Evolutionary conservation across 2,113 vertebrate genomes (phyloP), one percentile per base, ranked within the genome.

Genomic region (Lamprologus callipterus): DNA sequence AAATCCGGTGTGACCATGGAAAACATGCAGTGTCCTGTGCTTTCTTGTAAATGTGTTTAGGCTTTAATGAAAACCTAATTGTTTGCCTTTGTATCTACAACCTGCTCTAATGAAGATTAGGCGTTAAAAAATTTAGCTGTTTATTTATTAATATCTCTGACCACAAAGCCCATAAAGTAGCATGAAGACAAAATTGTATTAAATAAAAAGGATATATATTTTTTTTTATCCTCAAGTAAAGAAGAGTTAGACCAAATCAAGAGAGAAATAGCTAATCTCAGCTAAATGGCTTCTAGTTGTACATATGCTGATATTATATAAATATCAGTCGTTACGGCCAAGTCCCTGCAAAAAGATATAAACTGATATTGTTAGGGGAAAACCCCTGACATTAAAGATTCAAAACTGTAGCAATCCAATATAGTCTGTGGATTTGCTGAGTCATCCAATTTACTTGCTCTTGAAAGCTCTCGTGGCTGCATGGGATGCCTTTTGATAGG

Each of bases 141-240:
- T 75, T 47, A 28, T 47, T 28, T 47, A 19, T 75, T 19, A 49
- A 49, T 47, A 47, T 8, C 9, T 19, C 23, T 47, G 70, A 49
- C 23, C 3, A 49, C 14, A 28, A 47, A 10, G 4, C 23, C 4
- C 37, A 73, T 42, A 73, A 73, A 73, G 65, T 23, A 23, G 13
- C 65, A 73, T 45, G 37, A 73, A 16, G 65, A 73, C 0, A 0
- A 9, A 3, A 9, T 26, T 73, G 21, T 23, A 70, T 16, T 16
- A 26, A 45, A 23, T 45, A 42, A 23, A 70, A 40, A 42, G 5
- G 3, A 33, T 31, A 9, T 31, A n/a, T n/a, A n/a, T 4, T 1
- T 11, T 1, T 3, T 19, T 17, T 63, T 35, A n/a, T 68, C 33
- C 63, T 40, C 4, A 37, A 21, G 11, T 23, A 70, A 70, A 70